Base-by-base conservation (phyloP, 2,888 invertebrate genomes). In the Caenorhabditis sp. region DNA sequence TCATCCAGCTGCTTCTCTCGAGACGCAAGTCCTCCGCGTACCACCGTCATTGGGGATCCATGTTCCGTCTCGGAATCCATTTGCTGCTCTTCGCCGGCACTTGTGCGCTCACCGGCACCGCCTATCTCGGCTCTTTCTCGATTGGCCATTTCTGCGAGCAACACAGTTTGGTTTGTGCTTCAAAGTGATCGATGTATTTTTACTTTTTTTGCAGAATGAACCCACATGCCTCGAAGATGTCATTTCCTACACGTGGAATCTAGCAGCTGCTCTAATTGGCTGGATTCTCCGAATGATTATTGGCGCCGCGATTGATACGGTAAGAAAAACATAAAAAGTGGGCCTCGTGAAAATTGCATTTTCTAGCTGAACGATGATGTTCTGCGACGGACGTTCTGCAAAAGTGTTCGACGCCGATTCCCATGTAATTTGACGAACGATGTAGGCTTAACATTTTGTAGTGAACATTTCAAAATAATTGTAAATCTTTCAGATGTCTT, bases 221-320 rank as follows among this genome's bases (percentile, higher is more conserved):
- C 63, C 53, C 61, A 56, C 56, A 39, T 76, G 75, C 22, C 61
- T 83, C 13, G 65, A 62, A 13, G 63, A 80, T n/a, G 78, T 83
- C 27, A 55, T 79, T 5, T 30, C 61, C 17, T 81, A 83, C 43
- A 78, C 70, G 37, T 61, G 68, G 39, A 63, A 80, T 24, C 78
- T 80, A 6, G 78, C 80, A 8, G 74, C 82, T 8, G 79, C 83
- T 9, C 62, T 68, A 11, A 50, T 78, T 27, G 83, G 83, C 45
- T 83, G 83, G 83, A 65, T 83, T 43, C 26, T 73, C 41, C 58
- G 83, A 35, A 83, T 83, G 83, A 61, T 76, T 2, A 63, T 83
- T 17, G 83, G 82, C 52, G 80, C 80, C n/a, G 59, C 74, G 24
- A 79, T 83, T 53, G 83, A 83, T 48, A 70, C 71, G 66, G 83